These are phyloP conservation scores for Ceratosolen fusciceps DNA, from an alignment of 1,140 invertebrate species.

Conservation along the genomic window DNA sequence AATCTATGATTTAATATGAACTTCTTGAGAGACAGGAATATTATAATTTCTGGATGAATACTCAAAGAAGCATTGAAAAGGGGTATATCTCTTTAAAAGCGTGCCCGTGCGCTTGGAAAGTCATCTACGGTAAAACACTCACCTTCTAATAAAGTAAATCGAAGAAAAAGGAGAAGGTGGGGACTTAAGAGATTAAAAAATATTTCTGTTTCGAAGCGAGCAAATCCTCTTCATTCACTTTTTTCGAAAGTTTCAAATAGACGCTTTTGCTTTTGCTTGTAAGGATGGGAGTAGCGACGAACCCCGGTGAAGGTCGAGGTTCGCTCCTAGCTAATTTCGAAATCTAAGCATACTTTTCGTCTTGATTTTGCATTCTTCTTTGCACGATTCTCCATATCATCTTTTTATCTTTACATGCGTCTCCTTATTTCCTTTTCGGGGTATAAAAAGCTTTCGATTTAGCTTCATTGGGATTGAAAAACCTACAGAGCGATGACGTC, in stretches of 20 bases:
- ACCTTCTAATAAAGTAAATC: neutral
- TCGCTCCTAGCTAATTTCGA: constrained; percentile 32
- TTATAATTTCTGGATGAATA: neutral
- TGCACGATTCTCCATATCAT: neutral
- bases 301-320: constrained; percentile 7
- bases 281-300: constrained; percentile 9
- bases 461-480: too few species aligned
- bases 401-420: too few species aligned
- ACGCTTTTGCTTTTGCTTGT: constrained; percentile 17
- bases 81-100: neutral
- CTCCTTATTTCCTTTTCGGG: neutral
- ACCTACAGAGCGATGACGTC: neutral
- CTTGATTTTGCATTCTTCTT: neutral
- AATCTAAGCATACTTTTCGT: constrained; percentile 3
- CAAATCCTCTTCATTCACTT: constrained; percentile 40
- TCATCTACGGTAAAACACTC: neutral
- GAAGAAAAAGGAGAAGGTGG: neutral
- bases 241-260: constrained; percentile 33
- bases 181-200: neutral
- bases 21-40: neutral
- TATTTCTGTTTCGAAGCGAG: neutral
- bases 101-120: neutral
- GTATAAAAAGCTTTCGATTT: neutral
- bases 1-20: too few species aligned
- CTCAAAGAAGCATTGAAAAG: neutral